phyloP scores from a whole-genome alignment of 2,888 invertebrate species.

The Drosophila nr. perissopoda region DNA sequence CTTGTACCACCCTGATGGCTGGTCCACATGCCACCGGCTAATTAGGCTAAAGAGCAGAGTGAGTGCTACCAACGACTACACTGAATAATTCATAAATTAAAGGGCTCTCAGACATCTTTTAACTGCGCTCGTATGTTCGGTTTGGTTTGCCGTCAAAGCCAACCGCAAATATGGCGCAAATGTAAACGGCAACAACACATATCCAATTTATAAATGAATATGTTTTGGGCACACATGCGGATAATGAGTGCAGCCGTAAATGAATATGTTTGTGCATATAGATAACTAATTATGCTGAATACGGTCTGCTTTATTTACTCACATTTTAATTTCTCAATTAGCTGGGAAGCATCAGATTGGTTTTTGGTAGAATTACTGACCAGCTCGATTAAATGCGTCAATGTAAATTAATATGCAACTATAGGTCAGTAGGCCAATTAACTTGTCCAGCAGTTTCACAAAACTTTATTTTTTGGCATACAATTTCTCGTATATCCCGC shows the following conservation, averaged over 20 bases:
- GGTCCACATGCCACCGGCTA: slow-evolving; percentile 51
- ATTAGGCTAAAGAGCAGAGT: slow-evolving; percentile 59
- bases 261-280: slow-evolving; percentile 7
- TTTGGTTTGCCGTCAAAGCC: slow-evolving; percentile 45
- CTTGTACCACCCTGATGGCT: neutral
- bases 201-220: slow-evolving; percentile 6
- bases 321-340: neutral
- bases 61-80: slow-evolving; percentile 58
- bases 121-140: slow-evolving; percentile 18
- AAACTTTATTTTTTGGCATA: neutral
- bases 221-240: neutral
- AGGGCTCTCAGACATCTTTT: slow-evolving; percentile 29
- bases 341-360: neutral
- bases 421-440: neutral
- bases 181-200: slow-evolving; percentile 52
- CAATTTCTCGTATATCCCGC: neutral
- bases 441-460: neutral
- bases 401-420: neutral
- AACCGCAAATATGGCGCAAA: slow-evolving; percentile 64
- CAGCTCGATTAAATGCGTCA: neutral
- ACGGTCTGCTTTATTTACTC: neutral
- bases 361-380: neutral
- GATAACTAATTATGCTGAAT: slow-evolving; percentile 4
- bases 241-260: slow-evolving; percentile 14
- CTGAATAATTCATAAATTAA: slow-evolving; percentile 73